Conservation (phyloP, 2,888 invertebrate genomes). For the Rhodophaea formosa region DNA sequence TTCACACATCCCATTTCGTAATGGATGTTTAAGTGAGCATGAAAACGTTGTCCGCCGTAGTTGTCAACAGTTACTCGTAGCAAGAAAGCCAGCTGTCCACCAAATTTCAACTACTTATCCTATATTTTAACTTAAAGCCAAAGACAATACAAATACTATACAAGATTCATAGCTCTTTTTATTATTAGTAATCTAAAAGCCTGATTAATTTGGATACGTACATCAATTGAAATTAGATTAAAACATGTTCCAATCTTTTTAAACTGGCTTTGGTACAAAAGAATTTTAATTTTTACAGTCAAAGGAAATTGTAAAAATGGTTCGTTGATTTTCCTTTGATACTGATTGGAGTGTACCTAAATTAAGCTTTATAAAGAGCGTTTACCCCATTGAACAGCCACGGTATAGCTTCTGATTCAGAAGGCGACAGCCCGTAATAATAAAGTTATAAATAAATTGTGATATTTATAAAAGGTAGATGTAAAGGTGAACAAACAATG, state of each 20-base stretch:
- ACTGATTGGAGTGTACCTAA: neutral
- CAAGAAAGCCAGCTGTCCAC: too few relatives aligned
- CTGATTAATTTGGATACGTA: too few relatives aligned
- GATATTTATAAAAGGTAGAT: constrained; percentile 16
- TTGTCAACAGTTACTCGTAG: too few relatives aligned
- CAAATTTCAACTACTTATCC: too few relatives aligned
- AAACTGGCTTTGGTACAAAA: neutral
- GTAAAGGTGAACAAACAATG: constrained; percentile 23
- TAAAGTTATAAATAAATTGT: constrained; percentile 8
- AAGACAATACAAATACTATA: too few relatives aligned
- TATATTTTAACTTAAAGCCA: too few relatives aligned
- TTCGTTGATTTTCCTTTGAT: constrained; percentile 9
- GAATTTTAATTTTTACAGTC: neutral
- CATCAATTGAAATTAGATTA: neutral
- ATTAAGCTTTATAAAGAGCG: constrained; percentile 1
- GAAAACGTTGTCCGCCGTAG: too few relatives aligned
- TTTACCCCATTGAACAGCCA: neutral
- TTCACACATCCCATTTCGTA: too few relatives aligned
- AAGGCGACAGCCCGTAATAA: constrained; percentile 13
- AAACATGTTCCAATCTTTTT: neutral
- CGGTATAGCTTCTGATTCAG: neutral
- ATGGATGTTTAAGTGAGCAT: too few relatives aligned
- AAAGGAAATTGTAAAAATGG: neutral
- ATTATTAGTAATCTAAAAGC: too few relatives aligned
- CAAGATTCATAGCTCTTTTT: too few relatives aligned